phyloP scores from a whole-genome alignment of 2,113 vertebrate species.

The Dendrocopos noguchii region DNA sequence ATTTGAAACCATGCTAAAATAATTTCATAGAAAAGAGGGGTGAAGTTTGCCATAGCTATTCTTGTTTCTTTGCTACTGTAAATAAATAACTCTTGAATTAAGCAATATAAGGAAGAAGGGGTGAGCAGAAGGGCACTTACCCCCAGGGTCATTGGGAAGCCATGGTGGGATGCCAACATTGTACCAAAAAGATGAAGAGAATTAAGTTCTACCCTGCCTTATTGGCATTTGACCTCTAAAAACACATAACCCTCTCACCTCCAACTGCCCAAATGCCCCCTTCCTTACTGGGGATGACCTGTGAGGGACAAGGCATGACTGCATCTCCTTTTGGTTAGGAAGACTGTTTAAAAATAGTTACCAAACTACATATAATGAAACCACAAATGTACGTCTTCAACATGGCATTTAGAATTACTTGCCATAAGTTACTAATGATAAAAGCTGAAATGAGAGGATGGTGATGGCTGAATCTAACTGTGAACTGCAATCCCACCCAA shows the following conservation, averaged over 20 bases:
- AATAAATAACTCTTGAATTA: constrained; percentile 75
- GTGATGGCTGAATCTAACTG: not conserved
- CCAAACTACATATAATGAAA: not conserved
- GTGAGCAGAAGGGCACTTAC: constrained; percentile 41
- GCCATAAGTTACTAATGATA: not conserved
- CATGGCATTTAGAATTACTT: not conserved
- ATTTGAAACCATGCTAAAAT: constrained; percentile 53
- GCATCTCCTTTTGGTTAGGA: not conserved
- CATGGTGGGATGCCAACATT: not conserved
- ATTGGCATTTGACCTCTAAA: not conserved
- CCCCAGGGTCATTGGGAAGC: not conserved
- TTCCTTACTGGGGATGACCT: not conserved
- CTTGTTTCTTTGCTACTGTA: constrained; percentile 43
- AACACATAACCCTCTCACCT: not conserved
- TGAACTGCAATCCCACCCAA: not conserved
- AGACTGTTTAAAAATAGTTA: not conserved
- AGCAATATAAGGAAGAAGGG: constrained; percentile 37
- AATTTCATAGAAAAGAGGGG: constrained; percentile 56
- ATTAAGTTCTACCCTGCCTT: not conserved
- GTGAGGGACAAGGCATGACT: not conserved
- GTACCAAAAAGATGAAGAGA: not conserved
- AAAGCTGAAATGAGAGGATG: not conserved
- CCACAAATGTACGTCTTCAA: not conserved
- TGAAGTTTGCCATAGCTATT: constrained; percentile 20
- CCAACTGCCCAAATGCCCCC: not conserved